Conservation (phyloP, 2,888 invertebrate genomes). For the Trisateles emortualis region DNA sequence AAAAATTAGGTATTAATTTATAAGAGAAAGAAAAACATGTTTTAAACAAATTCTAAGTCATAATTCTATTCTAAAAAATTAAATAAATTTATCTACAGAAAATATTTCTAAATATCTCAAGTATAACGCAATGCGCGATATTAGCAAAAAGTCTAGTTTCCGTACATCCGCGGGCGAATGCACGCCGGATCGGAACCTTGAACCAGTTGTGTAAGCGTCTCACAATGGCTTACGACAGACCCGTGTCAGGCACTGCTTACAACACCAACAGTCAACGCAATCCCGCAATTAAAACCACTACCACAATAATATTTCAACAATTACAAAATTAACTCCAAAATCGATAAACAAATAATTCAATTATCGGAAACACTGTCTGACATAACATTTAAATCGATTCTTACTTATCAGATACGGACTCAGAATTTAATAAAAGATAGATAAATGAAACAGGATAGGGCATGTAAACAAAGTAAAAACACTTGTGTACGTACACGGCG, state of each 20-base stretch:
- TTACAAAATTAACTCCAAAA: conserved; percentile 33
- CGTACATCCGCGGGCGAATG: conserved; percentile 84
- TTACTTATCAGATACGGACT: conserved; percentile 41
- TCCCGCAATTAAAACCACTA: conserved; percentile 65
- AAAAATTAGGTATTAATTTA: too few relatives aligned
- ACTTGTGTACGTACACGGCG: conserved; percentile 44
- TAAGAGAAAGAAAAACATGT: too few relatives aligned
- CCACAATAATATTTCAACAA: conserved; percentile 40
- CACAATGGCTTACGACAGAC: conserved; percentile 84
- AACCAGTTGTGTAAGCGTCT: conserved; percentile 83
- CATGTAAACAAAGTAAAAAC: conserved; percentile 44
- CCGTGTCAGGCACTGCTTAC: conserved; percentile 78
- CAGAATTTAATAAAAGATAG: conserved; percentile 21
- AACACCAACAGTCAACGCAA: conserved; percentile 65
- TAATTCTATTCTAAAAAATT: neutral
- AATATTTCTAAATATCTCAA: conserved; percentile 23
- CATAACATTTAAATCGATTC: neutral
- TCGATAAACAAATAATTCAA: neutral
- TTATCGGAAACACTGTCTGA: neutral
- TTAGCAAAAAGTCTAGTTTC: conserved; percentile 68
- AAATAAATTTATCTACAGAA: neutral
- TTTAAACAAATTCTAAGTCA: neutral
- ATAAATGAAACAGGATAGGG: conserved; percentile 50
- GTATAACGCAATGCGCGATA: conserved; percentile 35
- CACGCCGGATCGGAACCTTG: conserved; percentile 81